These are phyloP conservation scores for Leptinotarsa texana DNA, from an alignment of 1,140 invertebrate species.

Conservation along the genomic window DNA sequence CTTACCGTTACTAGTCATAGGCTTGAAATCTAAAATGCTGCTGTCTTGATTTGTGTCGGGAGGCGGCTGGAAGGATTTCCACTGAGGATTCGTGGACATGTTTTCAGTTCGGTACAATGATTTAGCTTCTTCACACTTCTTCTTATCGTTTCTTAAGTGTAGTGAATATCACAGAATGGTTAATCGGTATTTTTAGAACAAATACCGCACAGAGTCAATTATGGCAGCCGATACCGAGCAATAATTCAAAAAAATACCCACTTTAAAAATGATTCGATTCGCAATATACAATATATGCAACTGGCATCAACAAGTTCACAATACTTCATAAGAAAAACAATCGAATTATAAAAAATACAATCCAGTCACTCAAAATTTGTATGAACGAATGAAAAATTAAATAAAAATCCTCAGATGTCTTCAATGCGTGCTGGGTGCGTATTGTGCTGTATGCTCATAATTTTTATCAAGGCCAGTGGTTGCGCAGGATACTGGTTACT, in stretches of 20 bases:
- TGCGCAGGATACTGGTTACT: constrained; percentile 56
- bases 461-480: constrained; percentile 57
- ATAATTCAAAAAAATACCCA: constrained; percentile 41
- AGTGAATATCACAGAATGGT: constrained; percentile 60
- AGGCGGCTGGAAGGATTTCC: constrained; percentile 89
- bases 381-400: constrained; percentile 49
- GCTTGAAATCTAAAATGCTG: constrained; percentile 73
- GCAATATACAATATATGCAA: constrained; percentile 40
- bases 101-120: constrained; percentile 41
- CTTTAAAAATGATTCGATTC: constrained; percentile 40
- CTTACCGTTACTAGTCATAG: constrained; percentile 63
- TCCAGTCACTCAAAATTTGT: constrained; percentile 55
- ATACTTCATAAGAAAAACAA: constrained; percentile 43
- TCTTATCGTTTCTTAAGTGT: constrained; percentile 55
- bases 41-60: constrained; percentile 72
- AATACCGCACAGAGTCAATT: constrained; percentile 52
- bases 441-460: constrained; percentile 64
- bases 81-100: constrained; percentile 88
- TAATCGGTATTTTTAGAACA: constrained; percentile 47
- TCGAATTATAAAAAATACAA: constrained; percentile 45
- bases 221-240: constrained; percentile 47
- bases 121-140: constrained; percentile 41
- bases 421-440: constrained; percentile 85
- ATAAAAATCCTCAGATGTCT: constrained; percentile 85
- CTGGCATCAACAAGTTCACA: constrained; percentile 40